Percentiles rank a stretch among this genome's conserved stretches.
phyloP scores from a whole-genome alignment of 2,888 invertebrate genomes.

The Nasonia oneida region DNA sequence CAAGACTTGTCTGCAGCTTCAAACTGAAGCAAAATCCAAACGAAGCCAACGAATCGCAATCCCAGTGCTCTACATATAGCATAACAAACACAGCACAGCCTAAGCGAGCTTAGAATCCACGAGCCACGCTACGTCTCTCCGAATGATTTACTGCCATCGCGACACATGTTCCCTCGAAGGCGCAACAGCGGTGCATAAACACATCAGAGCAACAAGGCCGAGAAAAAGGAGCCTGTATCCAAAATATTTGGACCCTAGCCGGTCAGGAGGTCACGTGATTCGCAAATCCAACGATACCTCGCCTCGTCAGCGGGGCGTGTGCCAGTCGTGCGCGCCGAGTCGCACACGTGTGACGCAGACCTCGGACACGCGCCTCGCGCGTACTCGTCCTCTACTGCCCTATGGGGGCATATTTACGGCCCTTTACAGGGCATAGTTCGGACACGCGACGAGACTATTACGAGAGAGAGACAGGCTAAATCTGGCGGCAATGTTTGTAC shows the following conservation, averaged over 20 bases:
- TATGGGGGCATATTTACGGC: not conserved
- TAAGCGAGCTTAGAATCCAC: too few relatives aligned
- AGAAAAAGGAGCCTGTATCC: not conserved
- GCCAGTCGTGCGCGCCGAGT: not conserved
- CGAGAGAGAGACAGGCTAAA: not conserved
- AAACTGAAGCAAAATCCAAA: too few relatives aligned
- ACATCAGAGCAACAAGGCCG: slow-evolving; percentile 1
- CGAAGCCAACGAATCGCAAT: too few relatives aligned
- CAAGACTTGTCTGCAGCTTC: too few relatives aligned
- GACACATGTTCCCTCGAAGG: slow-evolving; percentile 1
- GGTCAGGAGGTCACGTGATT: slow-evolving; percentile 52
- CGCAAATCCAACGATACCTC: not conserved
- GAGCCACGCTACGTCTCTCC: not conserved
- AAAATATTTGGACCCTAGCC: slow-evolving; percentile 38
- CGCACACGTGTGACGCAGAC: slow-evolving; percentile 51
- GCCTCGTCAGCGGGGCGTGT: not conserved
- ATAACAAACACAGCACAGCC: too few relatives aligned
- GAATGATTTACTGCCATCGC: not conserved
- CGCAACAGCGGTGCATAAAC: not conserved
- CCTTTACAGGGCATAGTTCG: not conserved
- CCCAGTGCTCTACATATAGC: too few relatives aligned
- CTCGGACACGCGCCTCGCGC: slow-evolving; percentile 39
- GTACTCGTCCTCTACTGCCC: not conserved
- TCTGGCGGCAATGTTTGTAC: slow-evolving; percentile 8
- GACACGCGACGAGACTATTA: not conserved